Base-by-base conservation (phyloP, 2,888 invertebrate species). In the Scaptomyza flava region DNA sequence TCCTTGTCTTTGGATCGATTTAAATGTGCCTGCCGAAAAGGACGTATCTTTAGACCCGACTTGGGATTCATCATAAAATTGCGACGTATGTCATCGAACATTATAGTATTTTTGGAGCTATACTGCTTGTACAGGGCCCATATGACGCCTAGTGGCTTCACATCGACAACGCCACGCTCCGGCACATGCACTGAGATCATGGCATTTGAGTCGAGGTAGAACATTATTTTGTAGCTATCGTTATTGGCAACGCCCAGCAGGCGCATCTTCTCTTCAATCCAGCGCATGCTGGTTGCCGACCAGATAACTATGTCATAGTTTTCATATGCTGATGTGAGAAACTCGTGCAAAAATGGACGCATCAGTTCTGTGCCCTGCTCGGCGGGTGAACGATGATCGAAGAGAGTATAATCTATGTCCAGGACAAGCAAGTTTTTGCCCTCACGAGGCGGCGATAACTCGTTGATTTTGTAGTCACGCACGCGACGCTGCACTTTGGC, bases 51-150 rank as follows among this genome's bases (percentile, higher is more conserved):
- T 0, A 99, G 93, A 0, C 99, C 99, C 66, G 96, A 97, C 83
- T 96, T 96, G 0, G 98, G 98, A 91, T 99, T 99, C 98, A 99
- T 98, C 41, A 98, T 94, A 89, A 99, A 99, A 92, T 99, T 99
- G 79, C 98, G 93, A 58, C 98, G 93, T 41, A 98, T 96, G 88
- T 99, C 99, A 90, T 99, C 99, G 86, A 99, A 97, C 98, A 99
- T 99, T 72, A 99, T 98, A 0, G 98, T 99, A 91, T 99, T 99
- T 89, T 96, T 96, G 0, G 96, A 93, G 50, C 94, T 96, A 92
- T 97, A 99, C 89, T 98, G 97, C 1, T 95, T 94, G 90, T 95
- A 98, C 89, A 98, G 97, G 12, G 98, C 98, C 99, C 99, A 99
- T 72, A 99, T 98, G 0, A 99, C 97, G 6, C 98, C 98, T 61